Percentiles rank a stretch among this genome's conserved stretches.
phyloP scores from a whole-genome alignment of 2,888 invertebrate genomes.

The Catotricha subobsoleta region DNA sequence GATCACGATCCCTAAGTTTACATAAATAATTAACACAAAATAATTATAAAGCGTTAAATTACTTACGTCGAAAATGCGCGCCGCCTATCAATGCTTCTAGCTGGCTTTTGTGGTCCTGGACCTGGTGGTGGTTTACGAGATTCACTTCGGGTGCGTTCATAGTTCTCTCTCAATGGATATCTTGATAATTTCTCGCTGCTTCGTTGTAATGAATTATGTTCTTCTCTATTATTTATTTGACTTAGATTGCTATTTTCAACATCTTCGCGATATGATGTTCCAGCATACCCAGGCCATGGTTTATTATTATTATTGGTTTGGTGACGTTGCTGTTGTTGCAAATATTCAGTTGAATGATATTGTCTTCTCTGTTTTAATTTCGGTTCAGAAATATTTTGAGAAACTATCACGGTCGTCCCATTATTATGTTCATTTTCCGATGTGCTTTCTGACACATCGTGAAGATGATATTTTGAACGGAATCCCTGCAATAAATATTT shows the following conservation, averaged over 20 bases:
- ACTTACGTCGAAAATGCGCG: constrained; percentile 16
- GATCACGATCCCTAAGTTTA: constrained; percentile 24
- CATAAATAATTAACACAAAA: too few relatives aligned
- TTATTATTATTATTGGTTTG: too few relatives aligned
- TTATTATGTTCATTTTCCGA: constrained; percentile 22
- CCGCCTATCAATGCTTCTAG: constrained; percentile 22
- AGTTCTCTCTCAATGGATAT: constrained; percentile 11
- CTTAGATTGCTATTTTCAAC: background rate
- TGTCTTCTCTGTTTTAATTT: constrained; percentile 4
- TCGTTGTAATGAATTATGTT: background rate
- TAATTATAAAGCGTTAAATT: background rate
- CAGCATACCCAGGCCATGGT: too few relatives aligned
- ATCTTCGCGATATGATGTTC: background rate
- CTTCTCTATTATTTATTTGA: too few relatives aligned
- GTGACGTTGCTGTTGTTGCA: background rate
- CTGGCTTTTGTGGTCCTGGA: constrained; percentile 30
- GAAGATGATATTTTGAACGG: constrained; percentile 29
- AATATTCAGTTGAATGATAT: constrained; percentile 1
- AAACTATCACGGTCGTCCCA: background rate
- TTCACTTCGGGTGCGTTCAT: too few relatives aligned
- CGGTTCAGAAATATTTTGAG: background rate
- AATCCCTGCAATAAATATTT: constrained; percentile 1
- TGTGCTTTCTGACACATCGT: constrained; percentile 30
- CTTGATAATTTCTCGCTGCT: constrained; percentile 10
- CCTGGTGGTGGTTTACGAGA: constrained; percentile 13